phyloP scores from a whole-genome alignment of 2,888 invertebrate genomes.

The Cancer borealis region DNA sequence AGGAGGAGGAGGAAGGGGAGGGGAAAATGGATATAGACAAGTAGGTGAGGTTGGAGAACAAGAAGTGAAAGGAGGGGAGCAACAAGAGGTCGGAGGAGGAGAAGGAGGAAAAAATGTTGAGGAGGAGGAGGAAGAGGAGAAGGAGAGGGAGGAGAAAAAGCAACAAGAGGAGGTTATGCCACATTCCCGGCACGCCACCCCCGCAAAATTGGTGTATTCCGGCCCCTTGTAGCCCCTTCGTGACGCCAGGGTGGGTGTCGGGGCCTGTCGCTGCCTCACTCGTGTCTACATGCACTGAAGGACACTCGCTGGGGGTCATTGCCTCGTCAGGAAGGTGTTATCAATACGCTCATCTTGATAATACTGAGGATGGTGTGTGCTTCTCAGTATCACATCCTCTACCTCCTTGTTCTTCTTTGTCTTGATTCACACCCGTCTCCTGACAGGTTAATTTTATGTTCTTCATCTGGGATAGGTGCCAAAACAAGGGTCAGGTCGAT shows the following conservation, averaged over 20 bases:
- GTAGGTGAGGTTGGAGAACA: background rate
- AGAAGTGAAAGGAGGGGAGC: background rate
- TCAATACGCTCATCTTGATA: background rate
- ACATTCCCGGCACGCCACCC: background rate
- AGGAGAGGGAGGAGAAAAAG: background rate
- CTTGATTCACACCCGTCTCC: background rate
- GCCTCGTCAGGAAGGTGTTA: background rate
- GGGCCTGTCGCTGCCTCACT: background rate
- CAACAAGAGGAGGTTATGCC: background rate
- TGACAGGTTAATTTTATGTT: no score
- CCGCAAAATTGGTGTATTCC: conserved; percentile 21
- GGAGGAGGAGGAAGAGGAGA: background rate
- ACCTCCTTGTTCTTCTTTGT: background rate
- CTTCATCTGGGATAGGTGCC: no score
- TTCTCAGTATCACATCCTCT: background rate
- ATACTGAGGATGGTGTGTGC: background rate
- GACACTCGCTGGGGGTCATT: background rate
- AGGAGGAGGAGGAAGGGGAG: background rate
- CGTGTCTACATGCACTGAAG: background rate
- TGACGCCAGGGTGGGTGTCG: background rate
- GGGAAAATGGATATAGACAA: background rate
- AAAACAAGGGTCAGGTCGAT: no score
- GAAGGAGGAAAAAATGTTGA: background rate
- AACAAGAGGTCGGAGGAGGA: background rate
- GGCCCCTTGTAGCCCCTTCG: background rate